Evolutionary conservation across 2,888 invertebrate species (phyloP).

Genomic region (Euzophera pinguis): DNA sequence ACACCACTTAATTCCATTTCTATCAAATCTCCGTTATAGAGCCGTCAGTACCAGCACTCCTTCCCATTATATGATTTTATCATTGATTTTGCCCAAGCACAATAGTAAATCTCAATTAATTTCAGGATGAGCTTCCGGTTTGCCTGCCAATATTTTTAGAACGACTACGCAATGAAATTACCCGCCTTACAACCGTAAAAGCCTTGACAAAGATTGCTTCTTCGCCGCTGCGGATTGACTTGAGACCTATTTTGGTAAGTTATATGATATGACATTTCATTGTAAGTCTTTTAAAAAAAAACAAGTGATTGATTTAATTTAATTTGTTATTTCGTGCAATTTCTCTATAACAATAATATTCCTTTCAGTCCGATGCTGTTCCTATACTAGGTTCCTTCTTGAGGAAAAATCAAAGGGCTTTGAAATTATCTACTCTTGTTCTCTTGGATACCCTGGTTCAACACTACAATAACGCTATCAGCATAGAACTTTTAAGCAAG

Average conservation of each 20-base stretch:
- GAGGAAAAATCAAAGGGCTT: slow-evolving; percentile 96
- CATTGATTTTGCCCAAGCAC: neutral
- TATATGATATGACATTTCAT: neutral
- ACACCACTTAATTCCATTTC: too few species aligned
- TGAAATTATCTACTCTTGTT: slow-evolving; percentile 94
- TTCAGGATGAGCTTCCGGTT: slow-evolving; percentile 84
- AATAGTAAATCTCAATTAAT: slow-evolving; percentile 19
- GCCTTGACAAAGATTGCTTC: slow-evolving; percentile 96
- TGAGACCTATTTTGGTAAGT: slow-evolving; percentile 87
- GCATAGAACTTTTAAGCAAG: slow-evolving; percentile 86
- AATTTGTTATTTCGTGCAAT: neutral
- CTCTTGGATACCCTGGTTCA: slow-evolving; percentile 94
- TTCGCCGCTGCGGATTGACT: slow-evolving; percentile 91
- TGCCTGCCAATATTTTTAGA: slow-evolving; percentile 98
- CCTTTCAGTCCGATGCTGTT: slow-evolving; percentile 88
- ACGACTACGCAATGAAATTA: slow-evolving; percentile 97
- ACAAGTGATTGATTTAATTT: too few species aligned
- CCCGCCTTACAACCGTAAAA: slow-evolving; percentile 96
- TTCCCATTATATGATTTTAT: too few species aligned
- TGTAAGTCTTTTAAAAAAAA: too few species aligned
- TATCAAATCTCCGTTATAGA: too few species aligned
- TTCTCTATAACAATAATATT: slow-evolving; percentile 19
- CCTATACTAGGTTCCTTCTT: slow-evolving; percentile 96
- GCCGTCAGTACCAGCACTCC: too few species aligned
- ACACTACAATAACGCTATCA: slow-evolving; percentile 88